These are phyloP conservation scores for Fragum fragum DNA, from an alignment of 2,888 invertebrate species.

Conservation along the genomic window DNA sequence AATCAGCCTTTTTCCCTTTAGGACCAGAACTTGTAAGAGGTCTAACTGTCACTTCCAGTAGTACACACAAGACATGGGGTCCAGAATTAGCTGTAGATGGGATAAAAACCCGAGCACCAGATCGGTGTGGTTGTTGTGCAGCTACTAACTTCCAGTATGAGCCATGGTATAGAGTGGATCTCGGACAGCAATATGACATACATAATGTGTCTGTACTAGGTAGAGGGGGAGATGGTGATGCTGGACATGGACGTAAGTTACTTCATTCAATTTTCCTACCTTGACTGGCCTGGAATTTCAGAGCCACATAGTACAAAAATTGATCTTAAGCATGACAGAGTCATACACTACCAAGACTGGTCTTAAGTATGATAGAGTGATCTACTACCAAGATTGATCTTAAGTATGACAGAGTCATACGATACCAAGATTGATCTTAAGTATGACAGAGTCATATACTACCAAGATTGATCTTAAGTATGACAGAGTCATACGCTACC, in stretches of 20 bases:
- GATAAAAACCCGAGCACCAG: neutral
- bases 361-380: too few relatives aligned
- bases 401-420: too few relatives aligned
- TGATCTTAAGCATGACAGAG: too few relatives aligned
- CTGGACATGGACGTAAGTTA: neutral
- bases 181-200: neutral
- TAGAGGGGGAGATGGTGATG: slow-evolving; percentile 1
- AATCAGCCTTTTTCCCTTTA: neutral
- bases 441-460: too few relatives aligned
- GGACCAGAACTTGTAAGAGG: neutral
- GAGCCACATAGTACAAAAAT: too few relatives aligned
- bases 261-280: too few relatives aligned
- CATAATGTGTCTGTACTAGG: neutral
- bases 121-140: slow-evolving; percentile 11
- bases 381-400: too few relatives aligned
- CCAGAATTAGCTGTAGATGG: slow-evolving; percentile 2
- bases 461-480: too few relatives aligned
- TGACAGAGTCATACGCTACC: too few relatives aligned
- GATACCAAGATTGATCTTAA: too few relatives aligned
- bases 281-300: too few relatives aligned
- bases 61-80: neutral
- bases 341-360: too few relatives aligned
- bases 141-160: neutral
- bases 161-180: slow-evolving; percentile 27
- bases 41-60: neutral